Evolutionary conservation across 2,888 invertebrate genomes (phyloP), one percentile per base, ranked within the genome.

Genomic region (Pyralis farinalis): DNA sequence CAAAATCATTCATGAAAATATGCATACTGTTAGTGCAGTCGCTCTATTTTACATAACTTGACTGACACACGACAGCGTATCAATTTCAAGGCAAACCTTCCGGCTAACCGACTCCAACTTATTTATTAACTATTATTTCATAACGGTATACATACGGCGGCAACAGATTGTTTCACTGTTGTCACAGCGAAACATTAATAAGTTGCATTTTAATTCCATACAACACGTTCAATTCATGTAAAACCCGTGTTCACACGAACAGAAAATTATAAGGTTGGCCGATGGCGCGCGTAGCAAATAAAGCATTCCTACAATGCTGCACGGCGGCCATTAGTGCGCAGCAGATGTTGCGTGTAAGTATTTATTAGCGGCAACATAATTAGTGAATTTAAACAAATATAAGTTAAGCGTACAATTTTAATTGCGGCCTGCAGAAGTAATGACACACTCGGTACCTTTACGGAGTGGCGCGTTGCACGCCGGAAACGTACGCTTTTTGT

Each of bases 381-480:
- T 83, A 84, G 79, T 76, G 74, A 84, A 82, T 84, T 78, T 77
- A 74, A 83, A 83, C 87, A 87, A 88, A 87, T 83, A 86, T 80
- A 73, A 79, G 72, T 76, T 80, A 75, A 63, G 77, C 77, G 75
- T 81, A 77, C 74, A 59, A 71, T 81, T 86, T 80, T 86, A 85
- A 85, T 85, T 82, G 74, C 66, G 46, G 52, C 51, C 51, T 50
- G 54, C 51, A 46, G 60, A 57, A 49, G 63, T 80, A 83, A 81
- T 79, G 71, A 79, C 68, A 78, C 53, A 65, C 58, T 52, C 53
- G 55, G 57, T 52, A 51, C 55, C 59, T 60, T 58, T 56, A 54
- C 51, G 46, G 43, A 47, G 43, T 44, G 49, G 50, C 53, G 51
- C 52, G 16, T 52, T 53, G 51, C 49, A 48, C 53, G 50, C 61